Conservation (phyloP, 2,888 invertebrate genomes). For the Andrena chrysosceles region DNA sequence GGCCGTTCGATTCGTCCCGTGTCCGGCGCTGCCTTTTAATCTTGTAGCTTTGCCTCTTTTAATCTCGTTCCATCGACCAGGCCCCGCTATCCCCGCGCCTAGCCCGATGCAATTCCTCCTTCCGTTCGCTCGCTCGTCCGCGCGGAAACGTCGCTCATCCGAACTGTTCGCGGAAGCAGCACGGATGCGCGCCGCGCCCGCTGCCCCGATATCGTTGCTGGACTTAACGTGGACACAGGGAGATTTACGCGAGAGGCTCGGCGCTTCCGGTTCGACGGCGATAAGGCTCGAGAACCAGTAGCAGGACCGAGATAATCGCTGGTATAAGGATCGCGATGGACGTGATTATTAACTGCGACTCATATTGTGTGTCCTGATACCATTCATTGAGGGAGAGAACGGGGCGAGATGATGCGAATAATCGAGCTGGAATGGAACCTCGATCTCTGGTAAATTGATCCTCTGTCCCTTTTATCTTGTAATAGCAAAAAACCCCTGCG, state of each 20-base stretch:
- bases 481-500: too few species aligned
- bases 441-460: too few species aligned
- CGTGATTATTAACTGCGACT: too few species aligned
- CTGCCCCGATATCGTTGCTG: background rate
- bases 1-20: conserved; percentile 61
- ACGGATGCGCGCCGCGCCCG: background rate
- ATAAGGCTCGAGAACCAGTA: background rate
- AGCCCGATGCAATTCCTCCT: conserved; percentile 72
- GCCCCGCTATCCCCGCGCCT: conserved; percentile 15
- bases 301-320: too few species aligned
- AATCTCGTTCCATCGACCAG: conserved; percentile 76
- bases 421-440: too few species aligned
- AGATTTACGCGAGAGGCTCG: conserved; percentile 5
- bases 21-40: conserved; percentile 78
- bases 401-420: too few species aligned
- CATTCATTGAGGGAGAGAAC: too few species aligned
- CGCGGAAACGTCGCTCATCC: conserved; percentile 47
- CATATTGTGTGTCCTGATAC: too few species aligned
- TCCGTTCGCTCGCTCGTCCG: conserved; percentile 59
- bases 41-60: conserved; percentile 78
- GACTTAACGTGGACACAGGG: background rate
- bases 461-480: too few species aligned
- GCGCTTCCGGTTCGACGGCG: background rate
- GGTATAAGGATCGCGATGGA: too few species aligned
- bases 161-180: conserved; percentile 25